Conservation (phyloP, 1,140 invertebrate species). For the Belonocnema kinseyi region DNA sequence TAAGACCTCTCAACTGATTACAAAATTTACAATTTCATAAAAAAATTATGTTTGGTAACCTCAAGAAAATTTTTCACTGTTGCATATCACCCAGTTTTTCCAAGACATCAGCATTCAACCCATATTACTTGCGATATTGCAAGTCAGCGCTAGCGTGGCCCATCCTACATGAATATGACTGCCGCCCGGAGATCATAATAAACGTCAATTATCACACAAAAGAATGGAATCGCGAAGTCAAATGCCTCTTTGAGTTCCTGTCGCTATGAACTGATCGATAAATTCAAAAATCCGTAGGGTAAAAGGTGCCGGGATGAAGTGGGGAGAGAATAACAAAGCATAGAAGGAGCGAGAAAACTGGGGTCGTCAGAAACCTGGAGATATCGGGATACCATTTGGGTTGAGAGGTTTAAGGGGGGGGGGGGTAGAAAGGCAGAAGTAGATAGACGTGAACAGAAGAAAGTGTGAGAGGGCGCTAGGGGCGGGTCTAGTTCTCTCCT, state of each 20-base stretch:
- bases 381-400: background rate
- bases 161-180: too few species aligned
- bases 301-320: conserved; percentile 36
- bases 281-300: conserved; percentile 35
- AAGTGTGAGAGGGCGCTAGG: conserved; percentile 38
- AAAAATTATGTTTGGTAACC: too few species aligned
- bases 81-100: too few species aligned
- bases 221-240: conserved; percentile 41
- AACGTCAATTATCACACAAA: conserved; percentile 45
- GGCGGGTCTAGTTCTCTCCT: conserved; percentile 59
- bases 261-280: conserved; percentile 32
- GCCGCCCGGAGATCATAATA: conserved; percentile 19
- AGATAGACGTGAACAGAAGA: conserved; percentile 5
- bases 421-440: background rate
- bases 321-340: background rate
- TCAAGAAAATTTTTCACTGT: too few species aligned
- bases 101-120: too few species aligned
- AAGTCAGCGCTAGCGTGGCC: too few species aligned
- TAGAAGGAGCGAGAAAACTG: too few species aligned
- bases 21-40: too few species aligned
- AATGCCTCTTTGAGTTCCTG: conserved; percentile 42
- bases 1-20: too few species aligned
- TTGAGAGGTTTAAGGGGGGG: conserved; percentile 4
- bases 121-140: too few species aligned
- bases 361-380: too few species aligned